A percentile compares a stretch with the other conserved stretches of the same genome.
phyloP scores from a whole-genome alignment of 2,888 invertebrate species.

The Dendrolimus pini region DNA sequence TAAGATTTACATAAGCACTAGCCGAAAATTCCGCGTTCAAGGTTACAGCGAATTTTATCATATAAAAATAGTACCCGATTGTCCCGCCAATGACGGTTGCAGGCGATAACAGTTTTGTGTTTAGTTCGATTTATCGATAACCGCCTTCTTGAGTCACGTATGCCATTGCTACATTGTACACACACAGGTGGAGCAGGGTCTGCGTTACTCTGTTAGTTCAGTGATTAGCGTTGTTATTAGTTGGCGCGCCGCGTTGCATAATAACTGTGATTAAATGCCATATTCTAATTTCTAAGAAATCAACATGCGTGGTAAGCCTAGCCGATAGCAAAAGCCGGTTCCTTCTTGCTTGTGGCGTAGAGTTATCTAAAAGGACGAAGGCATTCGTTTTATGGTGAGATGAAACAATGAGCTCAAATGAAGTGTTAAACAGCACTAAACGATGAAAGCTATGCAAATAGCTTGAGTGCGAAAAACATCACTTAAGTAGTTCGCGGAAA shows the following conservation, averaged over 20 bases:
- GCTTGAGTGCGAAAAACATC: background rate
- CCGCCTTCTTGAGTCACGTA: slow-evolving; percentile 64
- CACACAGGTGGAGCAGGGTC: slow-evolving; percentile 32
- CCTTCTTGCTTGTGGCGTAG: background rate
- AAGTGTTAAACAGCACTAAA: slow-evolving; percentile 32
- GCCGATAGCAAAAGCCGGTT: background rate
- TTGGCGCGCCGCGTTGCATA: slow-evolving; percentile 12
- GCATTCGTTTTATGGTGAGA: slow-evolving; percentile 17
- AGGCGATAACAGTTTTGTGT: slow-evolving; percentile 59
- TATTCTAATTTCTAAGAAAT: background rate
- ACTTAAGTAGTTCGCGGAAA: slow-evolving; percentile 3
- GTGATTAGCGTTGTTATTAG: slow-evolving; percentile 16
- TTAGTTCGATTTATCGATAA: slow-evolving; percentile 51
- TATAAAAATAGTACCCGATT: slow-evolving; percentile 43
- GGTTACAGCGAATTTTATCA: slow-evolving; percentile 54
- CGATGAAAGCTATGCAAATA: slow-evolving; percentile 21
- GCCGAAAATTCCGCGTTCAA: slow-evolving; percentile 39
- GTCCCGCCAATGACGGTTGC: slow-evolving; percentile 46
- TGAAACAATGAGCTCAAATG: slow-evolving; percentile 27
- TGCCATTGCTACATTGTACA: slow-evolving; percentile 48
- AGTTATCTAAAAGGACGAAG: background rate
- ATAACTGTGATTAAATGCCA: slow-evolving; percentile 3
- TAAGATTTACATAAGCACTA: background rate
- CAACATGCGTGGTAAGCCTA: background rate
- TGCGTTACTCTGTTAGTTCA: slow-evolving; percentile 16